Base-by-base conservation (phyloP, 2,113 vertebrate species). In the Perca schrenkii region DNA sequence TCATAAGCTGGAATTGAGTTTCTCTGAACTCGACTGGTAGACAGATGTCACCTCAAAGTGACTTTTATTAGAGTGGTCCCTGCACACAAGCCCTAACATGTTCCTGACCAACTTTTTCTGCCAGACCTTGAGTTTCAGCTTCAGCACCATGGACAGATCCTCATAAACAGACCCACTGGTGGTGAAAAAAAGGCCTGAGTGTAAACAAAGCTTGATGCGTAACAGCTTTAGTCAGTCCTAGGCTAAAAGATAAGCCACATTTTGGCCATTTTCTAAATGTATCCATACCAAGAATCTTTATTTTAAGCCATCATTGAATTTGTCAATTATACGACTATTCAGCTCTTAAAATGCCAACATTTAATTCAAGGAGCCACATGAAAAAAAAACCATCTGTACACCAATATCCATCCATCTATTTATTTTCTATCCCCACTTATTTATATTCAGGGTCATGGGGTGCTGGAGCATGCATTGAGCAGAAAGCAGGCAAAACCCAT, bases 101-200 rank as follows among this genome's bases (percentile, higher is more conserved):
- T 49, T 28, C 53, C 56, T 56, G 67, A 62, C 17, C 31, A 8
- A 31, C 50, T 75, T 77, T 68, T 56, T 49, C 63, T 66, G 19
- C n/a, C 36, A 75, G 57, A 25, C 47, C 47, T 82, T 68, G 53
- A 71, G 52, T 21, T 43, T 65, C 53, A 13, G 50, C 49, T 91
- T 93, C 87, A 94, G 92, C 72, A 94, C 92, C 88, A 92, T 52
- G 90, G 93, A 94, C 40, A 94, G 93, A 15, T 77, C 86, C 77
- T 14, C 25, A 57, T 8, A 67, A 77, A 63, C 2, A 22, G 46
- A 4, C 46, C 8, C 3, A n/a, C 2, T 36, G 50, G 15, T 14
- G 13, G 36, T 40, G n/a, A 21, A 56, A 72, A 53, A 3, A 46
- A 49, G 14, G 31, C 22, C 7, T 53, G 28, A 21, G 28, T 16